phyloP scores from a whole-genome alignment of 1,140 invertebrate species.

The Popillia japonica region DNA sequence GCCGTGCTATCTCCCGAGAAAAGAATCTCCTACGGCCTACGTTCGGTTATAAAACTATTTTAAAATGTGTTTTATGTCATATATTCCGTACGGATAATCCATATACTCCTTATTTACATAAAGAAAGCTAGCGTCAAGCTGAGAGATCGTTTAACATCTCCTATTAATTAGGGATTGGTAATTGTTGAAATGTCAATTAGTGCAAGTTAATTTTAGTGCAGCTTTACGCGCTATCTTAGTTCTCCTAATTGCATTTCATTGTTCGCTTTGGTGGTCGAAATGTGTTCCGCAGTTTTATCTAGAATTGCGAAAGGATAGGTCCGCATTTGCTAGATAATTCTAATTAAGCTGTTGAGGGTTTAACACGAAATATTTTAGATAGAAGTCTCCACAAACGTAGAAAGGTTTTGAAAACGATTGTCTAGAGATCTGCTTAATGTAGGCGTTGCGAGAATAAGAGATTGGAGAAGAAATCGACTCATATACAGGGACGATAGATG shows the following conservation, averaged over 20 bases:
- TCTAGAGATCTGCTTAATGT: not conserved
- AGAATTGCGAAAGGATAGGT: not conserved
- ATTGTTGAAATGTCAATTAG: not conserved
- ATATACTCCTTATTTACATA: not conserved
- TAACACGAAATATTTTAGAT: no score
- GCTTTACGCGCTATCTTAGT: not conserved
- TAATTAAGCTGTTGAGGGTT: not conserved
- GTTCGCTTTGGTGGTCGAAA: not conserved
- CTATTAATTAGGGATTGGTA: not conserved
- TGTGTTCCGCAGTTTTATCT: not conserved
- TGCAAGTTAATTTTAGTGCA: not conserved
- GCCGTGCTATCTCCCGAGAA: not conserved
- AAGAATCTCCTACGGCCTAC: not conserved
- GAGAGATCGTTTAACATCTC: not conserved
- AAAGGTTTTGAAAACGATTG: not conserved
- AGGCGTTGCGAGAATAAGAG: no score
- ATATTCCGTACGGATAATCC: not conserved
- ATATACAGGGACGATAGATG: no score
- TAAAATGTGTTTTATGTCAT: constrained; percentile 6
- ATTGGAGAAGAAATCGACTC: no score
- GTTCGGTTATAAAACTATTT: constrained; percentile 11
- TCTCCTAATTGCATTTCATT: not conserved
- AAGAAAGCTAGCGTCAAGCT: not conserved
- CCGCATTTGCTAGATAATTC: not conserved
- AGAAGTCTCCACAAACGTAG: not conserved